Evolutionary conservation across 2,888 invertebrate genomes (phyloP).

Genomic region (Graphium colonna): DNA sequence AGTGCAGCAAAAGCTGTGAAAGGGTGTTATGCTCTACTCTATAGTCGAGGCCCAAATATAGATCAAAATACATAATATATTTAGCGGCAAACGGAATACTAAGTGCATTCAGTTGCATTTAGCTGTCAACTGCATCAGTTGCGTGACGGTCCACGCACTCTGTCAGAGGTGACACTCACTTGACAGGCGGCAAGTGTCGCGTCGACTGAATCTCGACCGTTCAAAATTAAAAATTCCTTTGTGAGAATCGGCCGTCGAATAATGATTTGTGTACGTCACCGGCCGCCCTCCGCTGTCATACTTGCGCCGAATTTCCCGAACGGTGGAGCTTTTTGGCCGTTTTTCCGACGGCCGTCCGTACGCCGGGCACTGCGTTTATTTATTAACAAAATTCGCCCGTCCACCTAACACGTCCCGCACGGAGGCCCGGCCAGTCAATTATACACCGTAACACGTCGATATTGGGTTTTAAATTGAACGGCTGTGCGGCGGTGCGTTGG

Average conservation of each 20-base stretch:
- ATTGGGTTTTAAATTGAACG: constrained; percentile 43
- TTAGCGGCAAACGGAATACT: constrained; percentile 45
- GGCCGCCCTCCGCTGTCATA: constrained; percentile 63
- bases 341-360: constrained; percentile 60
- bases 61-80: constrained; percentile 14
- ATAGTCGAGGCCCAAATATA: no score
- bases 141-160: constrained; percentile 41
- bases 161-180: constrained; percentile 42
- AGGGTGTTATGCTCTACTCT: no score
- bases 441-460: constrained; percentile 37
- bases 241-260: constrained; percentile 66
- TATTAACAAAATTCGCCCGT: constrained; percentile 77
- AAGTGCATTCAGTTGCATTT: constrained; percentile 39
- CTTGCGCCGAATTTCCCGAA: constrained; percentile 72
- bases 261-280: constrained; percentile 70
- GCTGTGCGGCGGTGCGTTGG: constrained; percentile 16
- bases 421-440: constrained; percentile 28
- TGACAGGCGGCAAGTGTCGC: constrained; percentile 39
- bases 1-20: no score
- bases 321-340: constrained; percentile 54
- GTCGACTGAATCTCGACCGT: constrained; percentile 57
- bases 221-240: constrained; percentile 76
- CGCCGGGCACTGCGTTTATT: constrained; percentile 73
- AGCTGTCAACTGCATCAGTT: constrained; percentile 42
- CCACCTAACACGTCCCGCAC: constrained; percentile 58